Conservation (phyloP, 2,888 invertebrate species). For the Blomia tropicalis region DNA sequence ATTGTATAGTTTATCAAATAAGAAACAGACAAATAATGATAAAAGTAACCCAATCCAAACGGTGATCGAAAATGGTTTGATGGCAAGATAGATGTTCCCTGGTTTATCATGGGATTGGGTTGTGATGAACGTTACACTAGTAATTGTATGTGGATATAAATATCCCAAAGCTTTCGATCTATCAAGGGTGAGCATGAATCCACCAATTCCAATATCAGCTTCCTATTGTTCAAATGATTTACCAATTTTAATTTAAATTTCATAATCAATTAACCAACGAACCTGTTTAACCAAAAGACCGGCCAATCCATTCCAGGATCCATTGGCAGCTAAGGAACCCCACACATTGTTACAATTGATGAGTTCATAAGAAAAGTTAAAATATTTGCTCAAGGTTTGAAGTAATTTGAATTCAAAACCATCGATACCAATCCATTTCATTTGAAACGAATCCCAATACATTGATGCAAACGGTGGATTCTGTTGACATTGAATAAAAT, state of each 20-base stretch:
- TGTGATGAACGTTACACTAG: constrained; percentile 14
- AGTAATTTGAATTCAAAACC: background rate
- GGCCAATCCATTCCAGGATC: constrained; percentile 11
- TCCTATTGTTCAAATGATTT: background rate
- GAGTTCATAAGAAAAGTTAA: constrained; percentile 9
- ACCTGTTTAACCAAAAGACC: background rate
- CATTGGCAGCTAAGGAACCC: background rate
- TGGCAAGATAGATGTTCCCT: background rate
- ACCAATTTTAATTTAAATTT: background rate
- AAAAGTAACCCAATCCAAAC: constrained; percentile 3
- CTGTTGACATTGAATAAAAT: background rate
- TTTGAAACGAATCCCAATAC: background rate
- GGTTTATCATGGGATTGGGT: background rate
- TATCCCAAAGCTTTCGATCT: background rate
- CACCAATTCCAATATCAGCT: constrained; percentile 17
- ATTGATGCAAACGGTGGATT: background rate
- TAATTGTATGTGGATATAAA: constrained; percentile 7
- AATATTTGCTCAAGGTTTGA: background rate
- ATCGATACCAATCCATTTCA: background rate
- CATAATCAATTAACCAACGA: background rate
- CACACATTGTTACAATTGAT: background rate
- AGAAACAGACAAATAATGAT: background rate
- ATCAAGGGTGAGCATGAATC: constrained; percentile 9
- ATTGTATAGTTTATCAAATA: background rate
- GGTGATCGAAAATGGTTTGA: background rate